Percentiles rank a stretch among this genome's conserved stretches.
Conservation (phyloP, 2,797 vertebrate species). For the Orientallactaga sibirica region DNA sequence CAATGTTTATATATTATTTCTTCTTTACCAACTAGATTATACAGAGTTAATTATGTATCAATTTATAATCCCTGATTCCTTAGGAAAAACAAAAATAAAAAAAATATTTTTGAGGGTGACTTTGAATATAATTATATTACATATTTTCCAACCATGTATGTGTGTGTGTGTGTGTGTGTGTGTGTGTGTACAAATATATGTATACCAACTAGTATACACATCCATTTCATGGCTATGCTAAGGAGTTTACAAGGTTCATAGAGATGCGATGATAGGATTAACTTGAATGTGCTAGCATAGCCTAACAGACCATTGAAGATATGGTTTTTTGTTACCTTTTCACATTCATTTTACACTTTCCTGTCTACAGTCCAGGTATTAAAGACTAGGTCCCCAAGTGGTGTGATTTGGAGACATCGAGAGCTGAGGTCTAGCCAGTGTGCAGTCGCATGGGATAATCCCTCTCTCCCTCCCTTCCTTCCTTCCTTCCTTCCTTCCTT, state of each 20-base stretch:
- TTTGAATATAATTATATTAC: neutral
- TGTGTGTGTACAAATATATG: neutral
- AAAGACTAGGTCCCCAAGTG: neutral
- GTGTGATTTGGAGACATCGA: neutral
- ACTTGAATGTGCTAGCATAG: neutral
- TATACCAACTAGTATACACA: neutral
- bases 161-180: no score
- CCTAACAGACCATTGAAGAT: neutral
- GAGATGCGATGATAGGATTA: neutral
- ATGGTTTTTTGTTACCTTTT: neutral
- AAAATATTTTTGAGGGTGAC: neutral
- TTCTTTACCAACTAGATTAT: neutral
- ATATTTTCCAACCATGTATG: neutral
- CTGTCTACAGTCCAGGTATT: neutral
- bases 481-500: neutral
- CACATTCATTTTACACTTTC: neutral
- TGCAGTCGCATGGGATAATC: neutral
- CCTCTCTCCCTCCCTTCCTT: neutral
- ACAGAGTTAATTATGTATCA: neutral
- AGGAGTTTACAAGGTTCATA: neutral
- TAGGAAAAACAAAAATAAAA: neutral
- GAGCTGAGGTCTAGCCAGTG: rapidly evolving
- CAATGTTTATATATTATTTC: neutral
- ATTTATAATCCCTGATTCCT: neutral
- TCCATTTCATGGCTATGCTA: neutral